Conservation (phyloP, 1,140 invertebrate species). For the Microplitis mediator region DNA sequence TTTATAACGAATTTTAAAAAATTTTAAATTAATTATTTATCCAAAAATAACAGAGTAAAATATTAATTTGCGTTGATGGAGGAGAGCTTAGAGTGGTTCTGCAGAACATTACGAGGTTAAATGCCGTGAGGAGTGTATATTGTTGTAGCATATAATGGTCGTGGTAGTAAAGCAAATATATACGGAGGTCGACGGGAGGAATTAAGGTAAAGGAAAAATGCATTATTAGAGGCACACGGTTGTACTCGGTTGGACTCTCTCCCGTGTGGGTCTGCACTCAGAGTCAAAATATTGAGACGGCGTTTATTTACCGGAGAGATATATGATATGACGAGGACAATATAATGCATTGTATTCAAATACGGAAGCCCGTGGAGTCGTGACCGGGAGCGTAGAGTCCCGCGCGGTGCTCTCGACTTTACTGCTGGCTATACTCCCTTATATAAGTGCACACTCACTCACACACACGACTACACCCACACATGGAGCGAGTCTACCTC, state of each 20-base stretch:
- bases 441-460: too few relatives aligned
- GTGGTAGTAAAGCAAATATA: background rate
- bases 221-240: background rate
- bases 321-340: constrained; percentile 64
- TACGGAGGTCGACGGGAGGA: background rate
- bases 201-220: background rate
- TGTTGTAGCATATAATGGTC: too few relatives aligned
- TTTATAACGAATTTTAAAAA: too few relatives aligned
- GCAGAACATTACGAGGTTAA: too few relatives aligned
- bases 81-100: too few relatives aligned
- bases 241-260: background rate
- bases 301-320: constrained; percentile 62
- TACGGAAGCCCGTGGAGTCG: constrained; percentile 59
- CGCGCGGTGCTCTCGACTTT: constrained; percentile 15
- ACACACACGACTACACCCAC: too few relatives aligned
- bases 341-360: constrained; percentile 66
- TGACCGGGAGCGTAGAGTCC: constrained; percentile 54
- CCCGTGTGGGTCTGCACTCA: constrained; percentile 26
- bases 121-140: too few relatives aligned
- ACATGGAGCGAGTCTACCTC: too few relatives aligned
- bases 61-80: too few relatives aligned
- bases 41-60: too few relatives aligned
- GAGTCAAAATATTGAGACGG: constrained; percentile 63
- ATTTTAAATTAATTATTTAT: too few relatives aligned
- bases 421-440: background rate